Evolutionary conservation across 2,113 vertebrate genomes (phyloP), one percentile per base, ranked within the genome.

Genomic region (Solea solea): DNA sequence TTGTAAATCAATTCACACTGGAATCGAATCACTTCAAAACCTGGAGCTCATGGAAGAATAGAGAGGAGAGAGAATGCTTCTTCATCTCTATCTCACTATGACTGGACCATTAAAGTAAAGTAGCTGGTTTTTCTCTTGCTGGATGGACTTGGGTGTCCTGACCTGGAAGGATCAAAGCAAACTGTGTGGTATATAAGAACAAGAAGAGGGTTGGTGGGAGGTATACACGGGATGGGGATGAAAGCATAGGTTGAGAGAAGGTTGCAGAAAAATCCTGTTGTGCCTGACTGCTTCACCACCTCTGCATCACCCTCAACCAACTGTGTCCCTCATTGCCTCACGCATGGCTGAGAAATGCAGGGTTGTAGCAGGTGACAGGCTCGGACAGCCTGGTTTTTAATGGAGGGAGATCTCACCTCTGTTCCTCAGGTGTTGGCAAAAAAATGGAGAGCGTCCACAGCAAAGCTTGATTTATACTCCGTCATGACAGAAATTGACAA

Each of bases 21-120:
- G 55, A 86, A 87, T 88, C 80, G 79, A 91, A 84, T 89, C 82
- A 64, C 56, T 16, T 45, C 41, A 51, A 68, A 86, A 71, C 62
- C 72, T 62, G 15, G 51, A 60, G 46, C 61, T 78, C 39, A 63
- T 12, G 44, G 34, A 3, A 42, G 11, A 72, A 21, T 48, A 56
- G 27, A 52, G 12, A 9, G 9, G 21, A 61, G 11, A 34, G 8
- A 51, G 2, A 25, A 57, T 45, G 50, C 48, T 49, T 67, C 65
- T 50, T 73, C 3, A 44, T 69, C 21, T 66, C 81, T 49, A 53
- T 72, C 44, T 72, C 25, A 49, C 55, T 54, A 27, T 83, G 59
- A 53, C 28, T 21, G n/a, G 28, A 44, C 65, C 13, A 79, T 74
- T 80, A 28, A 60, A 66, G 63, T 66, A 49, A 42, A 65, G 52